Evolutionary conservation across 2,888 invertebrate genomes (phyloP).

Genomic region (Hydriomena furcata): DNA sequence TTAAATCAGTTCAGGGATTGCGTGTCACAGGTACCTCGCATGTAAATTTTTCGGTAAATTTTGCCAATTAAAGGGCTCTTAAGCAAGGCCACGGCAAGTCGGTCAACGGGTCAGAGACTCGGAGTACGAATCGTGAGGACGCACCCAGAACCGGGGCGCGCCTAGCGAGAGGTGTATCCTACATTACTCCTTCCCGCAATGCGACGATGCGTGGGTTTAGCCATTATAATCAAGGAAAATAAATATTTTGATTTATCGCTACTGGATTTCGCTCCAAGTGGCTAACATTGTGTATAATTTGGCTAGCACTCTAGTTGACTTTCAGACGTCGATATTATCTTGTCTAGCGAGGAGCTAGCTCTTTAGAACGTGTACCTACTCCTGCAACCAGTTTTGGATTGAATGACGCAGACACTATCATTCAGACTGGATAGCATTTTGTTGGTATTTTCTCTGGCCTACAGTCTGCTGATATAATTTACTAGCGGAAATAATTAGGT

Average conservation of each 20-base stretch:
- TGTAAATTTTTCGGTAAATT: conserved; percentile 62
- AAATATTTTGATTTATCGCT: too few species aligned
- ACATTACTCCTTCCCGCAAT: conserved; percentile 76
- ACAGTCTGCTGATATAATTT: neutral
- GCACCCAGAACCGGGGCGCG: conserved; percentile 71
- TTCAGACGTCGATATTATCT: neutral
- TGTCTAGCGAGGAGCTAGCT: neutral
- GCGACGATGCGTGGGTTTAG: conserved; percentile 60
- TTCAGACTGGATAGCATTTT: neutral
- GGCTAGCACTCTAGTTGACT: too few species aligned
- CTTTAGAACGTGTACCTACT: neutral
- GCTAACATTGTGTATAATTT: too few species aligned
- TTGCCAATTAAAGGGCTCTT: conserved; percentile 57
- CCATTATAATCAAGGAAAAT: conserved; percentile 11
- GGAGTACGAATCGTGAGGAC: conserved; percentile 68
- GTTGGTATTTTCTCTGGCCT: neutral
- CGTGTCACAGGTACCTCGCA: conserved; percentile 49
- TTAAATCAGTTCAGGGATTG: conserved; percentile 36
- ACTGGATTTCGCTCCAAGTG: too few species aligned
- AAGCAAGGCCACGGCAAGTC: conserved; percentile 68
- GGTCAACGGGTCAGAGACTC: conserved; percentile 76
- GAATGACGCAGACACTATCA: neutral
- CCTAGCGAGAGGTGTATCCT: conserved; percentile 59
- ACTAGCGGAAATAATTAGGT: conserved; percentile 5
- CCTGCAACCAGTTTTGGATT: neutral